A percentile compares a stretch with the other conserved stretches of the same genome.
These are phyloP conservation scores for Chrysolina haemoptera DNA, from an alignment of 2,888 invertebrate species.

Conservation along the genomic window DNA sequence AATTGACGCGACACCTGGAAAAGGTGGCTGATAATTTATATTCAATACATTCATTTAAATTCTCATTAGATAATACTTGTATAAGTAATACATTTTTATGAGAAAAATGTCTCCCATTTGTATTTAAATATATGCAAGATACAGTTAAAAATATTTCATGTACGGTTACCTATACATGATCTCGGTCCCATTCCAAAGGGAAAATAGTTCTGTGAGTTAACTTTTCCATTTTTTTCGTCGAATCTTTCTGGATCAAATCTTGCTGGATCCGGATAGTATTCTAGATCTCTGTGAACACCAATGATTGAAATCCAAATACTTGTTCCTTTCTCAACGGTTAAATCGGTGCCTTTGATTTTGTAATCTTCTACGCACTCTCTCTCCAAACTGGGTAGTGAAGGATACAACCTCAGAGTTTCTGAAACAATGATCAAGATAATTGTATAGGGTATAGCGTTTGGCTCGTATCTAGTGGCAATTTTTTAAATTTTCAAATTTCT, in stretches of 20 bases:
- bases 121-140: too few species aligned
- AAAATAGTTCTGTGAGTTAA: neutral
- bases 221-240: slow-evolving; percentile 1
- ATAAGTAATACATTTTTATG: too few species aligned
- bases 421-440: slow-evolving; percentile 11
- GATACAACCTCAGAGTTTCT: slow-evolving; percentile 22
- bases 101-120: too few species aligned
- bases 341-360: slow-evolving; percentile 19
- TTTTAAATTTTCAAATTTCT: too few species aligned
- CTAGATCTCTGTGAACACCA: slow-evolving; percentile 21
- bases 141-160: neutral
- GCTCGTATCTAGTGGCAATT: too few species aligned
- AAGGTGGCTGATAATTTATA: too few species aligned
- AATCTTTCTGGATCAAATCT: slow-evolving; percentile 22
- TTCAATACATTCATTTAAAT: too few species aligned
- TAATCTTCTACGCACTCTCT: slow-evolving; percentile 20
- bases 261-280: slow-evolving; percentile 15
- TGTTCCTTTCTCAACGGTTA: slow-evolving; percentile 24
- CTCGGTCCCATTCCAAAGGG: slow-evolving; percentile 26
- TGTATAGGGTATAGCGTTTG: too few species aligned
- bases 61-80: too few species aligned
- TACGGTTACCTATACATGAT: slow-evolving; percentile 15
- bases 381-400: slow-evolving; percentile 6
- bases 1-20: too few species aligned
- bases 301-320: slow-evolving; percentile 14